These are phyloP conservation scores for Clitarchus hookeri DNA, from an alignment of 2,888 invertebrate genomes.

Conservation along the genomic window DNA sequence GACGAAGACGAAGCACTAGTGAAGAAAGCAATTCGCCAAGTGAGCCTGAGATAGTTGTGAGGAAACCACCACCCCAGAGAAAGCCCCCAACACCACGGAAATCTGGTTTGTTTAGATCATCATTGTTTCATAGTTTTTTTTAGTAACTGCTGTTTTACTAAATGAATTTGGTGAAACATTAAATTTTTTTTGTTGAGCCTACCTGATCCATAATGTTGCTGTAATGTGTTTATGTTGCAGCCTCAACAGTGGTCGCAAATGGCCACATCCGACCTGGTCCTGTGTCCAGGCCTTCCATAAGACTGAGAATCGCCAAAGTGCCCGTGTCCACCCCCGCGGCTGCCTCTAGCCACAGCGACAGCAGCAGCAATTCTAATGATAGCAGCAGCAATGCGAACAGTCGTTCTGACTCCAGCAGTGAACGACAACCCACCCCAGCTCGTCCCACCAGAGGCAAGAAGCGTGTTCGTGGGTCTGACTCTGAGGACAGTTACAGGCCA, in stretches of 20 bases:
- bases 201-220: neutral
- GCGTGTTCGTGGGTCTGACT: conserved; percentile 50
- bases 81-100: conserved; percentile 27
- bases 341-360: conserved; percentile 21
- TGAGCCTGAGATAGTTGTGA: conserved; percentile 9
- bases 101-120: neutral
- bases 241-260: conserved; percentile 26
- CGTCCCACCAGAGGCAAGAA: conserved; percentile 29
- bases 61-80: conserved; percentile 21
- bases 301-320: conserved; percentile 35
- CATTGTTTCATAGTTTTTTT: neutral
- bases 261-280: conserved; percentile 30
- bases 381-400: conserved; percentile 27
- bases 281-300: conserved; percentile 37
- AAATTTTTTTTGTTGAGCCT: neutral
- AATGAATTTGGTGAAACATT: neutral
- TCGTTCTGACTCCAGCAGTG: conserved; percentile 24
- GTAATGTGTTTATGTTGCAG: conserved; percentile 17
- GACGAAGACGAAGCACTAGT: neutral
- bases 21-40: conserved; percentile 25
- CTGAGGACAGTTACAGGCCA: conserved; percentile 62
- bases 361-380: conserved; percentile 22
- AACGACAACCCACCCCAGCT: neutral
- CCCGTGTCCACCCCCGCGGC: neutral
- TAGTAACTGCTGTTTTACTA: no score